These are phyloP conservation scores for Pseudococcus viburni DNA, from an alignment of 2,888 invertebrate genomes.

Conservation along the genomic window DNA sequence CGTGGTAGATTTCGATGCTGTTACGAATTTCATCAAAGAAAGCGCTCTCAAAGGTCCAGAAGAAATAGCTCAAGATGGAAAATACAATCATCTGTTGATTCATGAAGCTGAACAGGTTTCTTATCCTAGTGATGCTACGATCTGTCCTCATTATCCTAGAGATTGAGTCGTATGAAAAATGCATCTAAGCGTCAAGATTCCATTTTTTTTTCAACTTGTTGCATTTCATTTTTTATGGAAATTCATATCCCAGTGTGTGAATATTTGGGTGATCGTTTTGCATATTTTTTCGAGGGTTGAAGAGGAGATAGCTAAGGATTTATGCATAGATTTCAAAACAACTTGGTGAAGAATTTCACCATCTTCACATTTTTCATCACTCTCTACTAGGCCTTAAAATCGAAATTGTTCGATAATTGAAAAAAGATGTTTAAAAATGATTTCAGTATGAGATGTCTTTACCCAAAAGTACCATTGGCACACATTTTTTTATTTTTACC, in stretches of 20 bases:
- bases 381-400: too few species aligned
- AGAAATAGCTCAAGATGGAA: constrained; percentile 74
- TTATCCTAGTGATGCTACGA: constrained; percentile 1
- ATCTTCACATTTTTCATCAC: too few species aligned
- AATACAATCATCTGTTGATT: constrained; percentile 73
- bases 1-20: constrained; percentile 74
- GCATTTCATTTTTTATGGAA: neutral
- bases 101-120: constrained; percentile 72
- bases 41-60: constrained; percentile 78
- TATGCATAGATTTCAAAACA: too few species aligned
- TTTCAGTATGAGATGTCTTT: too few species aligned
- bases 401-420: too few species aligned
- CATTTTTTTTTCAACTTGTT: neutral
- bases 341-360: too few species aligned
- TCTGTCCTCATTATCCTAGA: constrained; percentile 39
- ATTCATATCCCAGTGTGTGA: neutral
- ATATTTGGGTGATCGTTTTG: too few species aligned
- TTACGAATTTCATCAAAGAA: constrained; percentile 77
- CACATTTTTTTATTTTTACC: too few species aligned
- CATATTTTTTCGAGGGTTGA: too few species aligned
- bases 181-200: neutral
- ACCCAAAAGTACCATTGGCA: too few species aligned
- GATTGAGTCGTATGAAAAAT: neutral
- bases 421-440: too few species aligned
- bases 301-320: too few species aligned